Evolutionary conservation across 1,140 invertebrate genomes (phyloP), one percentile per base, ranked within the genome.

Genomic region (Rhyacophila brunnea): DNA sequence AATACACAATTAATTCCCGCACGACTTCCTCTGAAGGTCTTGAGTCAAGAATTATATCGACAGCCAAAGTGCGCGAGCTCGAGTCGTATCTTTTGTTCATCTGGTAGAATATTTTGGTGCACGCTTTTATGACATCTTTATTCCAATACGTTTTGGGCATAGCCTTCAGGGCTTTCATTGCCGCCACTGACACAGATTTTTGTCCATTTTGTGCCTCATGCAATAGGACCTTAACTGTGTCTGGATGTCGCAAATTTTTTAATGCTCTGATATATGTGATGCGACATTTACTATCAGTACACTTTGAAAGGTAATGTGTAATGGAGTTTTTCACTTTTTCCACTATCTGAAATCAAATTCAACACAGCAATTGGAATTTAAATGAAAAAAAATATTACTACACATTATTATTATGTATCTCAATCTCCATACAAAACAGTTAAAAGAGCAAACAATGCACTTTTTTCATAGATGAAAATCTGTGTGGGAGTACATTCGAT

Each of bases 1-100:
- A 68, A 49, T 83, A 85, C 5, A 77, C 47, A 0, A 90, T 49
- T 1, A 90, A 66, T 4, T 81, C 69, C 32, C 68, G 70, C 6
- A 90, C 51, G 44, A 78, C 70, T 14, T 81, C 75, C 11, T 83
- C 74, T 10, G 71, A 73, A 1, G 84, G 81, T 6, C 81, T 73
- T 20, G 75, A 75, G 48, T 83, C 79, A 0, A 92, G 71, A n/a
- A 92, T 72, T 7, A 92, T 79, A 66, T 92, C 88, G 7, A 87
- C 68, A 0, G 90, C 87, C 36, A 92, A 60, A 0, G 86, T 87
- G 63, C 90, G 75, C 0, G 85, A 80, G 18, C 87, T 90, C 11
- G 87, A 87, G 67, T 92, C 90, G 46, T 81, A 82, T 60, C 75
- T 80, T 18, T 78, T 76, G 1, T 74, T 74, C 2, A 85, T 68